phyloP scores from a whole-genome alignment of 2,797 vertebrate species.

The Cryptoprocta ferox region DNA sequence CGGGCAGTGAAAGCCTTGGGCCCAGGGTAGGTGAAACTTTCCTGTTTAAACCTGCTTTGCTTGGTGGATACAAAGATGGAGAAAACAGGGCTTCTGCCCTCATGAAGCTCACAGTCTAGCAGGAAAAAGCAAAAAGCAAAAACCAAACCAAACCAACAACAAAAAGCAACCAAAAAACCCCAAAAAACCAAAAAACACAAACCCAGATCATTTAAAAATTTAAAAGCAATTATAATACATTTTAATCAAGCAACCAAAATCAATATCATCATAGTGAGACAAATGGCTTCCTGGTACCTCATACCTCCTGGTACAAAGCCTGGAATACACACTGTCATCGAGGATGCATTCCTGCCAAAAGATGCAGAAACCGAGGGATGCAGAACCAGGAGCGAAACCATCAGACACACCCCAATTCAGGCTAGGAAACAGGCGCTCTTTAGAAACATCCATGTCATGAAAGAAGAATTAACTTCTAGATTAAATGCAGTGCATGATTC shows the following conservation, averaged over 20 bases:
- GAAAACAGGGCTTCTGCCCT: neutral
- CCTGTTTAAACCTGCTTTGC: neutral
- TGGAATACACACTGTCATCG: neutral
- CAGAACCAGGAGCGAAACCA: neutral
- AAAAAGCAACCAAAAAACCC: neutral
- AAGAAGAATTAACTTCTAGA: neutral
- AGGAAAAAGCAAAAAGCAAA: neutral
- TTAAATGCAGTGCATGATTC: neutral
- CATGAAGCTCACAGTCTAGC: neutral
- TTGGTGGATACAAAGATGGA: neutral
- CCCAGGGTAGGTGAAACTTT: neutral
- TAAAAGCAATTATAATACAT: slow-evolving; percentile 3
- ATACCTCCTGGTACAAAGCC: neutral
- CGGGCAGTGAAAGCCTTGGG: neutral
- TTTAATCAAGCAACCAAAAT: slow-evolving; percentile 2
- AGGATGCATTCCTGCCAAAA: neutral
- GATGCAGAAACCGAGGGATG: neutral
- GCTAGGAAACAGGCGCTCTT: neutral
- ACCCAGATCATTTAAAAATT: neutral
- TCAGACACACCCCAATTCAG: neutral
- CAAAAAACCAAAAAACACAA: neutral
- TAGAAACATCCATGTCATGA: neutral
- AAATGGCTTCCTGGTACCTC: neutral
- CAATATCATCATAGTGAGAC: neutral
- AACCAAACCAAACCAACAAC: neutral